A percentile compares a stretch with the other conserved stretches of the same genome.
These are phyloP conservation scores for Pagrus major DNA, from an alignment of 2,113 vertebrate genomes.

Conservation along the genomic window DNA sequence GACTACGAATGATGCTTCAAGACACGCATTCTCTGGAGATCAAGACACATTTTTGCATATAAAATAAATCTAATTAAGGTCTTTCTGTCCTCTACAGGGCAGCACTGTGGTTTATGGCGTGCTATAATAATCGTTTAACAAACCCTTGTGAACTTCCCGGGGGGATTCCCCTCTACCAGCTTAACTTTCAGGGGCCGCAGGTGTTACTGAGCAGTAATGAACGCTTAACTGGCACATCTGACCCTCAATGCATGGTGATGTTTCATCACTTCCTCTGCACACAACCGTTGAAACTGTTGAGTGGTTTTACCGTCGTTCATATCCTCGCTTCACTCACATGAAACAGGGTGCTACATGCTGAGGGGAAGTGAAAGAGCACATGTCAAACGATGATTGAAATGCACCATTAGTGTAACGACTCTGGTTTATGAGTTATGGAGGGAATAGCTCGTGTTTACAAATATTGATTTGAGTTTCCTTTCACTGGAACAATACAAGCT, in stretches of 20 bases:
- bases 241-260: neutral
- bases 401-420: slow-evolving; percentile 21
- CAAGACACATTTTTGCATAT: neutral
- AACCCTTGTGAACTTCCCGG: neutral
- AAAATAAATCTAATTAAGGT: neutral
- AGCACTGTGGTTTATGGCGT: neutral
- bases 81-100: neutral
- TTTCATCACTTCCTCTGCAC: slow-evolving; percentile 4
- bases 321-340: neutral
- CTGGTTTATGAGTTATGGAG: neutral
- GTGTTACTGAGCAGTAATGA: slow-evolving; percentile 7
- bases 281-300: neutral
- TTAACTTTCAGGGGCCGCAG: slow-evolving; percentile 10
- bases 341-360: neutral
- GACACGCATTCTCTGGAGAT: neutral
- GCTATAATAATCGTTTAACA: neutral
- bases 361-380: slow-evolving; percentile 10
- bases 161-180: neutral
- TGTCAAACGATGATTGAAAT: neutral
- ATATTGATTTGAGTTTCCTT: slow-evolving; percentile 12
- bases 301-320: neutral
- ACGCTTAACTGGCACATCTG: neutral
- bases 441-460: slow-evolving; percentile 6
- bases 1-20: neutral
- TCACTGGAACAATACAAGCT: neutral